Evolutionary conservation across 2,888 invertebrate species (phyloP).

Genomic region (Cheilosia vernalis): DNA sequence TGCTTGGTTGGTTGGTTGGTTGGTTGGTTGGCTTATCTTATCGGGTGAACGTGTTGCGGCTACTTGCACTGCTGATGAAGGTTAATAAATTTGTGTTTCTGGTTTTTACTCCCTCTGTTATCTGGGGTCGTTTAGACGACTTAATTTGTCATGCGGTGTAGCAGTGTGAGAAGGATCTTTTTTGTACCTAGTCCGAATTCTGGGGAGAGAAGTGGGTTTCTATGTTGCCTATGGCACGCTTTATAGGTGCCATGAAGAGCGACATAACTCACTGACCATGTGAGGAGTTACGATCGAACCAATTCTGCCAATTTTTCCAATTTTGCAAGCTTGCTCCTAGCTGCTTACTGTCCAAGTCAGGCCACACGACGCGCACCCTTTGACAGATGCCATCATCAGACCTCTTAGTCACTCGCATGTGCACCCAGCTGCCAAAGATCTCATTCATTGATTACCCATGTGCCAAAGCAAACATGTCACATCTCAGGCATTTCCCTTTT

Average conservation of each 20-base stretch:
- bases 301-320: too few relatives aligned
- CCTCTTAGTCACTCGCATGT: too few relatives aligned
- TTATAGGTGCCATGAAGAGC: too few relatives aligned
- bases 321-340: too few relatives aligned
- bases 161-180: conserved; percentile 62
- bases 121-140: conserved; percentile 60
- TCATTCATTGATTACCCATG: conserved; percentile 16
- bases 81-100: conserved; percentile 59
- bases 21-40: conserved; percentile 57
- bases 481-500: conserved; percentile 50
- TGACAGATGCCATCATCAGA: too few relatives aligned
- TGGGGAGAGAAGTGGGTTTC: too few relatives aligned
- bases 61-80: conserved; percentile 71
- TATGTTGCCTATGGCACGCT: too few relatives aligned
- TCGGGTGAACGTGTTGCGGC: conserved; percentile 70
- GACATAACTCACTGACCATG: too few relatives aligned
- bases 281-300: too few relatives aligned
- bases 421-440: conserved; percentile 43
- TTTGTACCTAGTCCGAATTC: neutral
- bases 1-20: neutral
- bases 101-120: neutral
- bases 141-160: conserved; percentile 71
- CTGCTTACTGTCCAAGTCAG: too few relatives aligned
- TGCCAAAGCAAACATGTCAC: conserved; percentile 46
- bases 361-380: too few relatives aligned